These are phyloP conservation scores for Lasioglossum leucozonium DNA, from an alignment of 2,888 invertebrate species.

Conservation along the genomic window DNA sequence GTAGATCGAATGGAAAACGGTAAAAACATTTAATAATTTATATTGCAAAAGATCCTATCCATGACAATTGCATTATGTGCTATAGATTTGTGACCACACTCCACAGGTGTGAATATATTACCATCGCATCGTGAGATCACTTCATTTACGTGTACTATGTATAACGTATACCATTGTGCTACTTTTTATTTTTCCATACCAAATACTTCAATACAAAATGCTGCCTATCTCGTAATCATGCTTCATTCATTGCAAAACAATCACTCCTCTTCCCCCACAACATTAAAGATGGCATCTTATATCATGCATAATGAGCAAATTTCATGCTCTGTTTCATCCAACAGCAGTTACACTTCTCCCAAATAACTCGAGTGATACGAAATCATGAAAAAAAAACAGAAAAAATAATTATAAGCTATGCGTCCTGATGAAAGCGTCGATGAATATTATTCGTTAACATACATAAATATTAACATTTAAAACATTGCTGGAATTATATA, in stretches of 20 bases:
- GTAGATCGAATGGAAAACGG: no score
- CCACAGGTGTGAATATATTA: background rate
- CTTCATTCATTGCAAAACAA: conserved; percentile 55
- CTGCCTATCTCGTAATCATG: conserved; percentile 32
- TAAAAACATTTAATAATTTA: no score
- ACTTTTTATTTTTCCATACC: background rate
- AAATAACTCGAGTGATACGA: conserved; percentile 23
- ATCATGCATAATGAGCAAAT: conserved; percentile 56
- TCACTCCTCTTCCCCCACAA: conserved; percentile 27
- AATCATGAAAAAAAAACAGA: background rate
- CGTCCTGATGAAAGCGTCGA: background rate
- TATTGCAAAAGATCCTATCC: no score
- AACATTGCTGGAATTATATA: no score
- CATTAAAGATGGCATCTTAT: conserved; percentile 31
- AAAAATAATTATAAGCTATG: background rate
- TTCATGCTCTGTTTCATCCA: conserved; percentile 56
- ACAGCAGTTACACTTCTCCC: conserved; percentile 18
- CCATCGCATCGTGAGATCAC: background rate
- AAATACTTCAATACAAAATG: background rate
- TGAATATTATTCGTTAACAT: background rate
- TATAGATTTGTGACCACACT: background rate
- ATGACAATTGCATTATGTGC: background rate
- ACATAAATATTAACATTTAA: background rate
- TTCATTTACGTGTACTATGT: background rate
- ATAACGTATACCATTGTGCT: background rate